Percentiles rank a stretch among this genome's conserved stretches.
Conservation (phyloP, 2,888 invertebrate genomes). For the Cerastis leucographa region DNA sequence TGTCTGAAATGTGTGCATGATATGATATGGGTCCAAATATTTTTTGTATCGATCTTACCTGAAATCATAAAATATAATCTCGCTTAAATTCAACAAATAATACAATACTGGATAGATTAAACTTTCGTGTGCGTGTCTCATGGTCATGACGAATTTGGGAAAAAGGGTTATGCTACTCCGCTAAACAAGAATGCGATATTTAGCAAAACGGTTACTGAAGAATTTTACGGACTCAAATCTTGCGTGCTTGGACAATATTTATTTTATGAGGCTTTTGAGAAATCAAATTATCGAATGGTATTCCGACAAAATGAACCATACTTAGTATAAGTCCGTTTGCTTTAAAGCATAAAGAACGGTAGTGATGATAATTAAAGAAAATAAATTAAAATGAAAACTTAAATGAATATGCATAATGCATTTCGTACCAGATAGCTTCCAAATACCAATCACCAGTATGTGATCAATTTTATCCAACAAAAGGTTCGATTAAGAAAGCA, state of each 20-base stretch:
- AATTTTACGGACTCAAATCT: slow-evolving; percentile 14
- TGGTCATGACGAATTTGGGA: slow-evolving; percentile 56
- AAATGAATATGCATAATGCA: slow-evolving; percentile 1
- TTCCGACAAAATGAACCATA: background rate
- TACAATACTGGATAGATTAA: slow-evolving; percentile 42
- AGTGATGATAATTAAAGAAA: background rate
- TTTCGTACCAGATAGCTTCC: slow-evolving; percentile 3
- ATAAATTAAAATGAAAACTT: background rate
- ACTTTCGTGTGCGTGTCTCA: slow-evolving; percentile 49
- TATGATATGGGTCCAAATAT: slow-evolving; percentile 82
- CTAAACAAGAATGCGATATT: slow-evolving; percentile 46
- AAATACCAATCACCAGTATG: slow-evolving; percentile 46
- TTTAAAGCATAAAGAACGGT: background rate
- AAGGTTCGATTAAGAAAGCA: slow-evolving; percentile 72
- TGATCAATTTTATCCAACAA: slow-evolving; percentile 73
- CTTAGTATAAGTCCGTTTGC: background rate
- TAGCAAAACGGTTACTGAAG: slow-evolving; percentile 38
- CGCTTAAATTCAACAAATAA: slow-evolving; percentile 53
- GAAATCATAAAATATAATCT: slow-evolving; percentile 68
- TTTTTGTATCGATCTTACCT: slow-evolving; percentile 74
- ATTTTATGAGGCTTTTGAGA: background rate
- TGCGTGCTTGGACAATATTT: slow-evolving; percentile 5
- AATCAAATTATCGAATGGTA: background rate
- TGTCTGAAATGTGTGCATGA: slow-evolving; percentile 80
- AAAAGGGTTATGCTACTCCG: slow-evolving; percentile 63